Conservation (phyloP, 2,888 invertebrate species). For the Neelides folsomi region DNA sequence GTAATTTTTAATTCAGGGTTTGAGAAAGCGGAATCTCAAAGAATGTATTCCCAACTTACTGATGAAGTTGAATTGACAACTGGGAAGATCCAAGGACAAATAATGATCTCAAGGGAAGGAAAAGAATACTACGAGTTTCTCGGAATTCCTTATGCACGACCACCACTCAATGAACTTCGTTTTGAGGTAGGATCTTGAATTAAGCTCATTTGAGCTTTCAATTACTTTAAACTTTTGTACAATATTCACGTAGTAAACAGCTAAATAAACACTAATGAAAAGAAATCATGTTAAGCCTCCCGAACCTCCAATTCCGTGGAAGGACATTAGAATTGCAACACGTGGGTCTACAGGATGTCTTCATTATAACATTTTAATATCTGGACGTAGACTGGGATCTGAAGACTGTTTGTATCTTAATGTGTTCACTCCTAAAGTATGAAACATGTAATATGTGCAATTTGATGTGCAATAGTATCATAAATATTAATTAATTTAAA, state of each 20-base stretch:
- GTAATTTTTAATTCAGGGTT: too few relatives aligned
- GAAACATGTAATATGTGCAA: background rate
- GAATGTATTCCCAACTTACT: too few relatives aligned
- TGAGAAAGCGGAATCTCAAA: too few relatives aligned
- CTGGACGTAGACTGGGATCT: background rate
- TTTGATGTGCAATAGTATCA: too few relatives aligned
- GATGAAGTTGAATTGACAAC: conserved; percentile 11
- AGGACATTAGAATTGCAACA: background rate
- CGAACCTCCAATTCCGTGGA: conserved; percentile 1
- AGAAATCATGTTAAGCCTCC: background rate
- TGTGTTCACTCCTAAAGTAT: conserved; percentile 6
- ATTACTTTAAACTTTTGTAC: too few relatives aligned
- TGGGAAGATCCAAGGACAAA: conserved; percentile 21
- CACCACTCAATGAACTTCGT: conserved; percentile 12
- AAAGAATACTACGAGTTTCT: conserved; percentile 18
- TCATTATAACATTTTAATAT: conserved; percentile 4
- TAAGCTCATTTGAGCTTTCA: too few relatives aligned
- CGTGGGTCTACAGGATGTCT: conserved; percentile 2
- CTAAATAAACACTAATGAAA: too few relatives aligned
- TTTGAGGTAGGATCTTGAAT: conserved; percentile 11
- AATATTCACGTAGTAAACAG: too few relatives aligned
- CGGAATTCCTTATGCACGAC: conserved; percentile 21
- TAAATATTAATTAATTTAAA: too few relatives aligned
- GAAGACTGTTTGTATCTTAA: conserved; percentile 7
- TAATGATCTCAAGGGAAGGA: conserved; percentile 17